These are phyloP conservation scores for Thamnaconus septentrionalis DNA, from an alignment of 2,113 vertebrate genomes.

Conservation along the genomic window DNA sequence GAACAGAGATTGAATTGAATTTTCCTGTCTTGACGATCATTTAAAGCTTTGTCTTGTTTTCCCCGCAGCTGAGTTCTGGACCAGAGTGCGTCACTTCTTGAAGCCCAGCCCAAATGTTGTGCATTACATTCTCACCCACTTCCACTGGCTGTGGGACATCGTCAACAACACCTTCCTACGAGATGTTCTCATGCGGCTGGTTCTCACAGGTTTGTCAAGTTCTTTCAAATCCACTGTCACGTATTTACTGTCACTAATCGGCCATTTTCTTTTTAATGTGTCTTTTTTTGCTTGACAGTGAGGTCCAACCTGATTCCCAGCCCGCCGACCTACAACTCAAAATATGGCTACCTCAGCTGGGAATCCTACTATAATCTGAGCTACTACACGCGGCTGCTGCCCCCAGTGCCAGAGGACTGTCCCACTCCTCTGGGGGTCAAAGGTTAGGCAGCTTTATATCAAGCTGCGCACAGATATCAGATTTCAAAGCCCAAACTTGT, in stretches of 20 bases:
- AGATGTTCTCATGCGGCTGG: conserved; percentile 82
- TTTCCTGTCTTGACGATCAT: background rate
- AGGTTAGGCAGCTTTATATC: conserved; percentile 72
- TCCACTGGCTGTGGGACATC: conserved; percentile 88
- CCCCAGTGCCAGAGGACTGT: conserved; percentile 86
- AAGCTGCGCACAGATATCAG: no score
- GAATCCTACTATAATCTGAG: conserved; percentile 90
- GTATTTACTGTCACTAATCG: background rate
- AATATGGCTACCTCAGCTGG: conserved; percentile 91
- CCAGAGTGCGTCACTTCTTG: conserved; percentile 72
- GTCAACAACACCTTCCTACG: conserved; percentile 86
- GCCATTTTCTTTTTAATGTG: background rate
- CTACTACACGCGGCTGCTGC: conserved; percentile 91
- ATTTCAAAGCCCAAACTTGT: no score
- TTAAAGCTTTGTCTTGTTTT: background rate
- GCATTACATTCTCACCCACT: conserved; percentile 89
- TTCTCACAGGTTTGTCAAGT: conserved; percentile 81
- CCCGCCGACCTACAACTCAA: conserved; percentile 91
- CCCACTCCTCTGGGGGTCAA: conserved; percentile 88
- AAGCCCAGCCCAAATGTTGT: conserved; percentile 80
- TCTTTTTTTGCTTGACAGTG: conserved; percentile 61
- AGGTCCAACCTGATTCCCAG: conserved; percentile 89
- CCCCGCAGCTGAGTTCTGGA: conserved; percentile 85
- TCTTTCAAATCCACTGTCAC: background rate
- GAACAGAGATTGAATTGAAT: no score